These are phyloP conservation scores for Hydrochoerus hydrochaeris DNA, from an alignment of 2,113 vertebrate genomes.

Conservation along the genomic window DNA sequence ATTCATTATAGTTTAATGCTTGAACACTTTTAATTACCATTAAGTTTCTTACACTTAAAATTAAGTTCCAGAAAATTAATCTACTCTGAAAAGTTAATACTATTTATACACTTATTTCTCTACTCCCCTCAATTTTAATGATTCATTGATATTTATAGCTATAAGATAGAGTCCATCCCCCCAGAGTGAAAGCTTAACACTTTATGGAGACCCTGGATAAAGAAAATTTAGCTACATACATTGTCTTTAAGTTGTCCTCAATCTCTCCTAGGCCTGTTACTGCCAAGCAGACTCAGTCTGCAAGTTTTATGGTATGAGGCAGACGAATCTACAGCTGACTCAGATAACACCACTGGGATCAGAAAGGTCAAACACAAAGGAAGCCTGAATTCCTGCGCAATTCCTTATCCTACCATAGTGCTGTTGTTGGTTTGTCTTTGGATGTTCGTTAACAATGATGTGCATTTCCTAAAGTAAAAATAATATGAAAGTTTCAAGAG, in stretches of 20 bases:
- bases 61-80: not conserved
- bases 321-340: not conserved
- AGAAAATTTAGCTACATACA: not conserved
- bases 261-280: not conserved
- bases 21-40: constrained; percentile 31
- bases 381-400: not conserved
- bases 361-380: not conserved
- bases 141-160: not conserved
- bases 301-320: not conserved
- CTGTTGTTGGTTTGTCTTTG: not conserved
- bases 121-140: not conserved
- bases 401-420: not conserved
- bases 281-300: not conserved
- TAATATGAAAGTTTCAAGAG: not conserved
- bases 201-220: not conserved
- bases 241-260: not conserved
- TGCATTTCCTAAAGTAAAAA: not conserved
- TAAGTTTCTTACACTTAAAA: constrained; percentile 26
- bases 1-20: constrained; percentile 7
- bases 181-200: not conserved
- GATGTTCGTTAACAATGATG: not conserved
- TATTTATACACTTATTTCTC: not conserved
- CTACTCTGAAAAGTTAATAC: constrained; percentile 1
- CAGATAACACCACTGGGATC: not conserved
- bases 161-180: not conserved